phyloP scores from a whole-genome alignment of 2,113 vertebrate genomes.

The Caretta caretta region DNA sequence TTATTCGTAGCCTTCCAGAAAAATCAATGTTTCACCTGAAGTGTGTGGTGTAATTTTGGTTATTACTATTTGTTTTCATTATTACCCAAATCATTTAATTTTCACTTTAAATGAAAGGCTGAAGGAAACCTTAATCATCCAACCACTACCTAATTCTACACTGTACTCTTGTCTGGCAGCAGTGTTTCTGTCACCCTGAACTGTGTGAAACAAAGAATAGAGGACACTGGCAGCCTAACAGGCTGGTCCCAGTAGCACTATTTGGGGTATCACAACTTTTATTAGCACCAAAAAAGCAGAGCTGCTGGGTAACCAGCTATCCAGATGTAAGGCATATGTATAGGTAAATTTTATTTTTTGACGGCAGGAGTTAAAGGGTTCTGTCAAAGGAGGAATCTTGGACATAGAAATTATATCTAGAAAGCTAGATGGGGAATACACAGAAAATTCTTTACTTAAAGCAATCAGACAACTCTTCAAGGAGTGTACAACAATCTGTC shows the following conservation, averaged over 20 bases:
- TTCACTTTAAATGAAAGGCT: neutral
- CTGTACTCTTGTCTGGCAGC: neutral
- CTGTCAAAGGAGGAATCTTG: neutral
- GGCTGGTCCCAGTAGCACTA: neutral
- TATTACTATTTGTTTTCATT: neutral
- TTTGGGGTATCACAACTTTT: neutral
- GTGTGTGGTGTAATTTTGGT: neutral
- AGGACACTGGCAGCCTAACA: neutral
- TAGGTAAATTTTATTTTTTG: neutral
- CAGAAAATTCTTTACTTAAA: slow-evolving; percentile 7
- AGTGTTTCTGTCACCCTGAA: neutral
- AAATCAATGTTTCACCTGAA: neutral
- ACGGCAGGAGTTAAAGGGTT: neutral
- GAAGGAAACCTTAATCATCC: neutral
- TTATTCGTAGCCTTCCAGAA: neutral
- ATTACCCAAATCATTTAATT: neutral
- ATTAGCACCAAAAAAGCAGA: neutral
- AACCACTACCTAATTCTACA: neutral
- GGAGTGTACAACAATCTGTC: slow-evolving; percentile 26
- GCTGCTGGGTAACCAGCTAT: neutral
- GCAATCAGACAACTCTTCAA: slow-evolving; percentile 26
- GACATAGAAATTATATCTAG: neutral
- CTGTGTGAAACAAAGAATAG: neutral
- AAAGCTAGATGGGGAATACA: neutral
- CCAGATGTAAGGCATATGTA: neutral